Evolutionary conservation across 2,888 invertebrate species (phyloP).

Genomic region (Ethmia dodecea): DNA sequence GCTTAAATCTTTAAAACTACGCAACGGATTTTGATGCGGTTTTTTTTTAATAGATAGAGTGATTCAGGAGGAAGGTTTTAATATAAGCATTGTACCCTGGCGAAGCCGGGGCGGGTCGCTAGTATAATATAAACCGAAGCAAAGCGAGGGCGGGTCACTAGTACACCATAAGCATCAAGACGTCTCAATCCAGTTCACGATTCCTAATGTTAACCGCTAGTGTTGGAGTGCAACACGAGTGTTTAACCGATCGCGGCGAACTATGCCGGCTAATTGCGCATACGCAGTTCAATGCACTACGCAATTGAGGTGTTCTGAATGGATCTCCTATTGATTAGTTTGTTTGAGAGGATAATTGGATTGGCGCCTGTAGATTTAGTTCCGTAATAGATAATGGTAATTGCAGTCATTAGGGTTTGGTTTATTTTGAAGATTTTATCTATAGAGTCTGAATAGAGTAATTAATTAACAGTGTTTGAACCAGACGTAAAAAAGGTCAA

Average conservation of each 20-base stretch:
- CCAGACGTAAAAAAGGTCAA: too few species aligned
- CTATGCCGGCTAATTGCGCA: conserved; percentile 34
- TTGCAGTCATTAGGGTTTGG: neutral
- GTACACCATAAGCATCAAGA: neutral
- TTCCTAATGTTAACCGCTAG: conserved; percentile 2
- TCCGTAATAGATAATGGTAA: neutral
- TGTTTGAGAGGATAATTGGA: conserved; percentile 14
- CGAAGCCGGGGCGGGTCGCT: too few species aligned
- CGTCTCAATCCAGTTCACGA: neutral
- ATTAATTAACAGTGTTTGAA: too few species aligned
- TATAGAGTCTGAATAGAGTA: too few species aligned
- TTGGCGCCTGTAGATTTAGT: conserved; percentile 11
- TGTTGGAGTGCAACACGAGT: neutral
- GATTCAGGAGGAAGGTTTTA: too few species aligned
- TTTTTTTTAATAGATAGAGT: too few species aligned
- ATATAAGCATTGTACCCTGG: too few species aligned
- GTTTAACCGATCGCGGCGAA: conserved; percentile 2
- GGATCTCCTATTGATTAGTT: conserved; percentile 16
- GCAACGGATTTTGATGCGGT: too few species aligned
- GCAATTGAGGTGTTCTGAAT: conserved; percentile 12
- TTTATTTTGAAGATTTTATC: conserved; percentile 2
- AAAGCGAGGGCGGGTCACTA: too few species aligned
- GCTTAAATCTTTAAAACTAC: too few species aligned
- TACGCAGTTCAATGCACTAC: conserved; percentile 36
- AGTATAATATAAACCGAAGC: too few species aligned